Evolutionary conservation across 2,888 invertebrate genomes (phyloP), one percentile per base, ranked within the genome.

Genomic region (Dynastes hyllus): DNA sequence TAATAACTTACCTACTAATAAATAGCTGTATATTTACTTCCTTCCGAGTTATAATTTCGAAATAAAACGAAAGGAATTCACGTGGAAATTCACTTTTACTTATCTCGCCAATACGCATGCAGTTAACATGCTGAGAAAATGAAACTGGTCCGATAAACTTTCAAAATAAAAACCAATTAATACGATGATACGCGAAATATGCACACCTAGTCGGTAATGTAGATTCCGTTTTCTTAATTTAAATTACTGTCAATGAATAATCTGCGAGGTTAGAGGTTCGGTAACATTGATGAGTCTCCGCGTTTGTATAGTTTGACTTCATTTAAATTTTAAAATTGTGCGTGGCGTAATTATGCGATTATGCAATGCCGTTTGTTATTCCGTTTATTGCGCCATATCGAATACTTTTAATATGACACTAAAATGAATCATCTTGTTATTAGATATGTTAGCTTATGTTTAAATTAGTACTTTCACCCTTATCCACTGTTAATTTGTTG

Each of bases 261-360:
- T 61, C 6, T 45, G 8, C 2, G 45, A 45, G 45, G 8, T 45
- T 8, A 45, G 45, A 45, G 45, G 45, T 45, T 45, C 8, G 11
- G 45, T 45, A 45, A 11, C 8, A 45, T 8, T 45, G 11, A 45
- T 45, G 8, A 45, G 11, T 45, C 11, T 45, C 45, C 9, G 11
- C 11, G 45, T 45, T 45, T 8, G 45, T 11, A 45, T 8, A 45
- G 27, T 53, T 70, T 70, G 53, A 11, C 5, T 53, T 70, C 53
- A 70, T 70, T 70, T 70, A 70, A 70, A 70, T 70, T 55, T 53
- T 29, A 70, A 53, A 70, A 70, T 70, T 70, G 53, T 27, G 29
- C 53, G 53, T 29, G 70, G 29, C 53, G 8, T 70, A 70, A 29
- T 22, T 32, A 58, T 58, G 9, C 22, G 22, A 22, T 58, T 58